Percentiles rank a stretch among this genome's conserved stretches.
These are phyloP conservation scores for Dryobates pubescens DNA, from an alignment of 2,797 vertebrate species.

Conservation along the genomic window DNA sequence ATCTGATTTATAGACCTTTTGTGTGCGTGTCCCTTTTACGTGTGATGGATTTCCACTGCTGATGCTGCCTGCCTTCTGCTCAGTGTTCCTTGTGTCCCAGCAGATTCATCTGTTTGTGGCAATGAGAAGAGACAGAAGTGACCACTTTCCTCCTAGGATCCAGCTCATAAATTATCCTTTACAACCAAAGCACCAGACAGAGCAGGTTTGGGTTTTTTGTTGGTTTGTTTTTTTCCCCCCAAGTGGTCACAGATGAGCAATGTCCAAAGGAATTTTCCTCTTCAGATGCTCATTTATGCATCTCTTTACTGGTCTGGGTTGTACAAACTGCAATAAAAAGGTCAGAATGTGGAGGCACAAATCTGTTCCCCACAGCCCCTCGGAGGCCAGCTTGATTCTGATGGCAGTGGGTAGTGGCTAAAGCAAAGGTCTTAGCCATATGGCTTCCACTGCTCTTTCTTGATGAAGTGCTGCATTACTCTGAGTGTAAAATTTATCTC, in stretches of 20 bases:
- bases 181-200: conserved; percentile 23
- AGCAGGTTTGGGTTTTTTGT: not conserved
- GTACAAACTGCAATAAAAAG: not conserved
- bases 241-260: conserved; percentile 22
- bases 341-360: conserved; percentile 25
- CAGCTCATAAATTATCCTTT: conserved; percentile 58
- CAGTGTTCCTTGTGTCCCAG: conserved; percentile 38
- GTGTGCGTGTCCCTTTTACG: conserved; percentile 27
- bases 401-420: not conserved
- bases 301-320: not conserved
- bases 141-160: conserved; percentile 14
- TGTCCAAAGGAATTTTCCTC: conserved; percentile 29
- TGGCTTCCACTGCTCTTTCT: not conserved
- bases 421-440: not conserved
- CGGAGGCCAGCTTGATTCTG: conserved; percentile 5
- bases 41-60: conserved; percentile 53
- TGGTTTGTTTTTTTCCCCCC: not conserved
- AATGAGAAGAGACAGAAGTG: conserved; percentile 39
- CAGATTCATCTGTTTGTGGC: conserved; percentile 42
- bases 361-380: not conserved
- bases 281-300: conserved; percentile 31
- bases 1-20: conserved; percentile 66
- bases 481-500: not conserved
- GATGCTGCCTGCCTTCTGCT: conserved; percentile 55
- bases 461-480: not conserved